Evolutionary conservation across 1,140 invertebrate genomes (phyloP), one percentile per base, ranked within the genome.

Genomic region (Mercenaria mercenaria): DNA sequence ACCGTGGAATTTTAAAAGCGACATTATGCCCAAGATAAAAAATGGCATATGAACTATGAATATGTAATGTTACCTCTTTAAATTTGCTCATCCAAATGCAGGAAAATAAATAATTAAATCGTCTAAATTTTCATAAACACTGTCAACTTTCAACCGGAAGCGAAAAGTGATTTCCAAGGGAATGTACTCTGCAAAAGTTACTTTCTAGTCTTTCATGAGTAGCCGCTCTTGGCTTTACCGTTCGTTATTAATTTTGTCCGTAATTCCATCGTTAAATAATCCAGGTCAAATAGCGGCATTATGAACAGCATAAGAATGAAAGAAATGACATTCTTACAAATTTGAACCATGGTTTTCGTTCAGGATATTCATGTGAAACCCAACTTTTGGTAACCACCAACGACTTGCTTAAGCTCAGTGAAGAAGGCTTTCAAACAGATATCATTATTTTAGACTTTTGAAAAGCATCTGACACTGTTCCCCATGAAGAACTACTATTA

Each of bases 381-480:
- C 80, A 79, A 81, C 69, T 85, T 3, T n/a, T 90, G 0, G 52
- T 59, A 26, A 85, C 82, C 6, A 72, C 64, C 1, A 26, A 90
- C 34, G 81, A 90, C 50, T 41, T 85, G n/a, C 52, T 84, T 0
- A 37, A 69, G 18, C 39, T 52, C 29, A 47, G 76, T 29, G 43
- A 61, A 41, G 6, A 39, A 11, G 34, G 39, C 23, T 37, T 23
- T 0, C 82, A 90, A 61, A 67, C 43, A 3, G 82, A 90, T 43
- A 26, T 86, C 10, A 4, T 43, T 0, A 86, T 90, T 0, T 47
- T 86, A 39, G 82, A 90, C 39, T 90, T 90, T 74, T 86, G 67
- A 18, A 90, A 90, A 61, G 72, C 89, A 3, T 90, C 86, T 61
- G 76, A 80, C 50, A 82, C 67, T 1, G 89, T 85, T 0, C 67